Evolutionary conservation across 2,113 vertebrate species (phyloP).

Genomic region (Beaufortia kweichowensis): DNA sequence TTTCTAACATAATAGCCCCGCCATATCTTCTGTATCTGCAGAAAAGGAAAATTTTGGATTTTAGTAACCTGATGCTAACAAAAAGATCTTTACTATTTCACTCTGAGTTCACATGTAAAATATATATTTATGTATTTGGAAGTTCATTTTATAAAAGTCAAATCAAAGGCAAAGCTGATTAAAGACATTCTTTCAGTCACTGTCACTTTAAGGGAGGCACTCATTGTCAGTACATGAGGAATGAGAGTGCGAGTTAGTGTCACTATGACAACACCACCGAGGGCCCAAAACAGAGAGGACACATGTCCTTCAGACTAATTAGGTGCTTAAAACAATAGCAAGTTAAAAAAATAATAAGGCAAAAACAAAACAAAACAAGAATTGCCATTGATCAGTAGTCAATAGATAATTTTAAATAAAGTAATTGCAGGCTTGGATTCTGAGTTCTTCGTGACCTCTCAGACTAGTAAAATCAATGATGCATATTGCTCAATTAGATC

Average conservation of each 20-base stretch:
- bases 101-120: background rate
- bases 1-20: conserved; percentile 85
- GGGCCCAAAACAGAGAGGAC: conserved; percentile 62
- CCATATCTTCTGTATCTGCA: conserved; percentile 90
- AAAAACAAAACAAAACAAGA: conserved; percentile 86
- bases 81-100: background rate
- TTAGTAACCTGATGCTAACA: background rate
- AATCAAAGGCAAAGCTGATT: conserved; percentile 17
- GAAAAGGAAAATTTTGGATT: conserved; percentile 43
- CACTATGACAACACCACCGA: conserved; percentile 1
- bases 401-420: conserved; percentile 99
- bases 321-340: conserved; percentile 90
- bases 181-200: background rate
- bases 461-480: conserved; percentile 98
- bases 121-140: background rate
- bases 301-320: conserved; percentile 95
- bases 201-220: background rate
- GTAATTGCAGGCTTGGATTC: conserved; percentile 92
- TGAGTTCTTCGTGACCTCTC: conserved; percentile 96
- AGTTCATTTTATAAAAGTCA: conserved; percentile 14
- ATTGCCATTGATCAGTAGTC: conserved; percentile 97
- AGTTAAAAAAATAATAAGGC: conserved; percentile 76
- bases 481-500: conserved; percentile 93
- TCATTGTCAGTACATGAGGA: conserved; percentile 30
- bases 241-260: conserved; percentile 7